Evolutionary conservation across 2,888 invertebrate genomes (phyloP), one percentile per base, ranked within the genome.

Genomic region (Plagodis dolabraria): DNA sequence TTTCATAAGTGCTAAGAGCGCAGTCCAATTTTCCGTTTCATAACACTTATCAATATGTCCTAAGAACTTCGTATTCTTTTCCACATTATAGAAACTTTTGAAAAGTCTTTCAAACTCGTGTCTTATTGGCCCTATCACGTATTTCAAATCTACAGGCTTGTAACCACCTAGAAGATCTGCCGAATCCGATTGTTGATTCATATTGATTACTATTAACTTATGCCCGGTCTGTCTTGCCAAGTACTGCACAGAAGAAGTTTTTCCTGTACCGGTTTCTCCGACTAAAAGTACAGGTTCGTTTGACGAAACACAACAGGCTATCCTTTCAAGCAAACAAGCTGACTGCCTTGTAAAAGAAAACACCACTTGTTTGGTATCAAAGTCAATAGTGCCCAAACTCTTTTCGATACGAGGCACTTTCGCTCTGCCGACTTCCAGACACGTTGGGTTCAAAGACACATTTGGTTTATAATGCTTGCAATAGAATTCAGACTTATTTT

Each of bases 101-200:
- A 99, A 99, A 0, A 98, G 83, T 5, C 94, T 82, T 80, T 98
- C 96, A 82, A 98, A 99, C 74, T 98, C 96, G 42, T 95, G 94
- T 73, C 95, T 94, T 45, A 99, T 93, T 0, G 99, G 98, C 50
- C 94, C 92, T 34, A 99, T 94, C 0, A 98, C 93, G 74, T 96
- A 96, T 76, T 96, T 96, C 9, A 99, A 85, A 82, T 99, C 98
- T 0, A 99, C 97, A 0, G 99, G 99, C 85, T 99, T 99, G 80
- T 97, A 98, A 65, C 99, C 99, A 57, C 99, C 99, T 0, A 99
- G 93, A 43, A 99, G 94, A 91, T 99, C 99, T 0, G 98, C 96
- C 7, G 97, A 97, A 87, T 99, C 99, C 47, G 98, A 99, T 80
- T 99, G 99, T 79, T 99, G 99, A 80, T 99, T 99, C 97, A 99